Evolutionary conservation across 2,797 vertebrate species (phyloP).

Genomic region (Gila robusta): DNA sequence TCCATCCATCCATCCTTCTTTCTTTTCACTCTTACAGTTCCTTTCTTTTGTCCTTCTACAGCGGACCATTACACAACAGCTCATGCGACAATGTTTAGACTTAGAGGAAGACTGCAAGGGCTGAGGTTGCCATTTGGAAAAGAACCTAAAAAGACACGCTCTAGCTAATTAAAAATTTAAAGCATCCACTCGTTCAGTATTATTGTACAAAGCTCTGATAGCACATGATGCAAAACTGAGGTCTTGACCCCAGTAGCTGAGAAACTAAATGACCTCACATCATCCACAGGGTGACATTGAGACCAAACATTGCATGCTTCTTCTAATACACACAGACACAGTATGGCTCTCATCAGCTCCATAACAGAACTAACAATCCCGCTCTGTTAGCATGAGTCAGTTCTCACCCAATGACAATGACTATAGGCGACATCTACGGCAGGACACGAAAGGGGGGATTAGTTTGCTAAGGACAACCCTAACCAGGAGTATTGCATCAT

Average conservation of each 20-base stretch:
- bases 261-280: conserved; percentile 33
- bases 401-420: conserved; percentile 47
- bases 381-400: conserved; percentile 48
- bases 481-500: conserved; percentile 12
- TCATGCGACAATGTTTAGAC: conserved; percentile 11
- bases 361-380: conserved; percentile 41
- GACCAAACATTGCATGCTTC: conserved; percentile 34
- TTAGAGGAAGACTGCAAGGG: not conserved
- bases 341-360: conserved; percentile 41
- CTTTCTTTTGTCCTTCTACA: not conserved
- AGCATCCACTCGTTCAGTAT: not conserved
- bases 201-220: conserved; percentile 14
- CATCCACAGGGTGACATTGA: conserved; percentile 37
- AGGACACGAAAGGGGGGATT: conserved; percentile 11
- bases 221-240: not conserved
- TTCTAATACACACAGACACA: conserved; percentile 25
- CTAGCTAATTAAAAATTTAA: conserved; percentile 27
- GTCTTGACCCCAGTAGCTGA: conserved; percentile 30
- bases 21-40: not conserved
- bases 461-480: conserved; percentile 14
- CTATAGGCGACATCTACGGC: conserved; percentile 44
- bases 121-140: conserved; percentile 14
- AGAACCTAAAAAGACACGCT: conserved; percentile 19
- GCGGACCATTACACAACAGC: conserved; percentile 4
- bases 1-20: not conserved